A percentile compares a stretch with the other conserved stretches of the same genome.
Conservation (phyloP, 2,888 invertebrate genomes). For the Parascotia fuliginaria region DNA sequence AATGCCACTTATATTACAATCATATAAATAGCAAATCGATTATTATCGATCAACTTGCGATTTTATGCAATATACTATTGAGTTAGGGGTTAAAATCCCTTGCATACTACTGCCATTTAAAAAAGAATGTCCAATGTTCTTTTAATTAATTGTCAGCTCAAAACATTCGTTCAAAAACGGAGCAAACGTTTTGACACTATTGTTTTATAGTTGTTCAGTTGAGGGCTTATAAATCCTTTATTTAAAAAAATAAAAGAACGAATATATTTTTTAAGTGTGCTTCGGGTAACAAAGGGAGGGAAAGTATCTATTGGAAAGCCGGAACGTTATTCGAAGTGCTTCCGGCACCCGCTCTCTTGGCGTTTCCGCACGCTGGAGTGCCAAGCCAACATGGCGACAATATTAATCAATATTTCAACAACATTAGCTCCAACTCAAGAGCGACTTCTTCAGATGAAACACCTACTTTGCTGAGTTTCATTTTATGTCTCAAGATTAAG, state of each 20-base stretch:
- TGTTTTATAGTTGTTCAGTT: slow-evolving; percentile 65
- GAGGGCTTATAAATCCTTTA: slow-evolving; percentile 36
- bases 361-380: slow-evolving; percentile 69
- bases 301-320: slow-evolving; percentile 67
- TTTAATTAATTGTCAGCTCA: slow-evolving; percentile 35
- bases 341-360: slow-evolving; percentile 58
- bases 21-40: slow-evolving; percentile 37
- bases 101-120: neutral
- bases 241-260: slow-evolving; percentile 29
- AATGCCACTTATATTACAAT: slow-evolving; percentile 46
- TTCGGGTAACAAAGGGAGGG: slow-evolving; percentile 66
- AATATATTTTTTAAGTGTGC: slow-evolving; percentile 55
- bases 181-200: slow-evolving; percentile 18
- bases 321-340: slow-evolving; percentile 68
- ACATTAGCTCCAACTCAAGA: slow-evolving; percentile 68
- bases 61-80: neutral
- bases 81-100: neutral
- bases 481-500: slow-evolving; percentile 21
- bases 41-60: slow-evolving; percentile 20
- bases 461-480: slow-evolving; percentile 62
- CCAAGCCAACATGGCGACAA: slow-evolving; percentile 82
- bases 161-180: slow-evolving; percentile 30
- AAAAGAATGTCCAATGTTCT: slow-evolving; percentile 21
- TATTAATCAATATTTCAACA: slow-evolving; percentile 87
- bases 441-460: slow-evolving; percentile 70